Evolutionary conservation across 2,888 invertebrate species (phyloP), one percentile per base, ranked within the genome.

Genomic region (Cecidostiba fungosa): DNA sequence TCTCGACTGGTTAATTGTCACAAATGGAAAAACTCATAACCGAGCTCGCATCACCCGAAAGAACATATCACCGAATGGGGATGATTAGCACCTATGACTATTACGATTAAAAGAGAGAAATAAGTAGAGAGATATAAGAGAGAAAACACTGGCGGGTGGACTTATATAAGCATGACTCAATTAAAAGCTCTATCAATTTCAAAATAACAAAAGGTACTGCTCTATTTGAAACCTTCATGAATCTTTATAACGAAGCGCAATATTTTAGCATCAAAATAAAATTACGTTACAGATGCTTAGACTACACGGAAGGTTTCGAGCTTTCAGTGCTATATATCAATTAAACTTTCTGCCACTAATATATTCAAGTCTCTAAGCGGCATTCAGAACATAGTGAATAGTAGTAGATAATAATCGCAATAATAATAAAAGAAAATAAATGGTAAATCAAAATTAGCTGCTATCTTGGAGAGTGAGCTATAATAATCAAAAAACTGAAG

Each of bases 341-440:
- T 78, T 19, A 77, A 50, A 50, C 12, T 50, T 82, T 80, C 32
- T 82, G 80, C 70, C 77, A 79, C 82, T 84, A 82, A 84, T n/a
- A 72, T 39, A 66, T 86, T 83, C 43, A 86, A 82, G 29, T 86
- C 86, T 92, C 91, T 91, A 92, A 92, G 92, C 91, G 89, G 91
- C 93, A 93, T 93, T 93, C 91, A 92, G 32, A 62, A 88, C 85
- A 89, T 88, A 90, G 86, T 89, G 88, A 89, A 43, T 43, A 72
- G 88, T 86, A 84, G 86, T 54, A 83, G 59, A 86, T 85, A 32
- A 76, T 23, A 77, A 54, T 54, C 5, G 47, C 23, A 59, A 19
- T 69, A 14, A 62, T 16, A 39, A 73, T 6, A 59, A 59, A 82
- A 8, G 23, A 59, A 82, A 62, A 69, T 69, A 82, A 73, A 77